These are phyloP conservation scores for Schizopygopsis pylzovi DNA, from an alignment of 2,797 vertebrate genomes.

Conservation along the genomic window DNA sequence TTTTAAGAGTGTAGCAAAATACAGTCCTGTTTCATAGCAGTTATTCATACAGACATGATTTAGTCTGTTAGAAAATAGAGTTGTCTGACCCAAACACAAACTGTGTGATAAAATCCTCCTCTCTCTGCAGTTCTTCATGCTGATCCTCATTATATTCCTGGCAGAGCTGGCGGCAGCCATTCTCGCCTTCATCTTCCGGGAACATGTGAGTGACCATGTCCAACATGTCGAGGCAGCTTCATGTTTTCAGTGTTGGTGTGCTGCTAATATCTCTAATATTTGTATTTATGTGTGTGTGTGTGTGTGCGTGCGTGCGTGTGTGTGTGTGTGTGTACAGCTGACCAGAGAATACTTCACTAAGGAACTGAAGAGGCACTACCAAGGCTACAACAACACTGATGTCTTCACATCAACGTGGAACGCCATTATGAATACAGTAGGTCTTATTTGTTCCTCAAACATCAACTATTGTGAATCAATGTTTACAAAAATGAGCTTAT, in stretches of 20 bases:
- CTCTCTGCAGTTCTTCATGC: constrained; percentile 90
- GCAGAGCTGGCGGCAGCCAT: constrained; percentile 94
- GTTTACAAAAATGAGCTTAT: neutral
- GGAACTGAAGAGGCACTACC: constrained; percentile 91
- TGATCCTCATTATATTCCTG: constrained; percentile 95
- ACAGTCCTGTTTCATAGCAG: neutral
- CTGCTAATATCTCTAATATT: neutral
- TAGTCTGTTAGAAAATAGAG: neutral
- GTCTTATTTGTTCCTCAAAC: constrained; percentile 28
- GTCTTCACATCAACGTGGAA: constrained; percentile 95
- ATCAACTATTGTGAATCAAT: neutral
- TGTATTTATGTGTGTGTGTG: too few species aligned
- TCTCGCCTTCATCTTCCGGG: constrained; percentile 93
- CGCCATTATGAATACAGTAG: constrained; percentile 93
- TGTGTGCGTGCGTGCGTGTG: neutral
- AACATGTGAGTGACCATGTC: constrained; percentile 84
- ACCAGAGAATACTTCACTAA: constrained; percentile 94
- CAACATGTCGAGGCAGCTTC: neutral
- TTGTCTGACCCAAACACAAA: constrained; percentile 1
- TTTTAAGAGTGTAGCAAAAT: neutral
- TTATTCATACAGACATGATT: neutral
- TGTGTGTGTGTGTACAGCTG: constrained; percentile 73
- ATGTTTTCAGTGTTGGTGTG: neutral
- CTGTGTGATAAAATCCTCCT: constrained; percentile 2
- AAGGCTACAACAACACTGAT: constrained; percentile 88